Base-by-base conservation (phyloP, 2,113 vertebrate species). In the Myotis brandtii region DNA sequence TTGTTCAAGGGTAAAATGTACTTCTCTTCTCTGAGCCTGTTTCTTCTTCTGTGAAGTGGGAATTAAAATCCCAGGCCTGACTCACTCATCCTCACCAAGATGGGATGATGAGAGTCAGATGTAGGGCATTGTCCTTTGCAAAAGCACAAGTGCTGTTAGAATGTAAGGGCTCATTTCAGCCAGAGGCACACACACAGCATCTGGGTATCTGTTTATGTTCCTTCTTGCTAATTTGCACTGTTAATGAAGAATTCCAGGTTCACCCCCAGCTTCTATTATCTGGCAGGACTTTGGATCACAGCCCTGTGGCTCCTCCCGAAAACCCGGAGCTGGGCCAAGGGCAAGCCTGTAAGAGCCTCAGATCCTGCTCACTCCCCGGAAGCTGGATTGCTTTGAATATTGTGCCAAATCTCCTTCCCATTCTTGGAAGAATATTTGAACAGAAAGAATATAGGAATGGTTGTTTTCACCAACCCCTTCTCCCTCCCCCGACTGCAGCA, bases 371-470 rank as follows among this genome's bases (percentile, higher is more conserved):
- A 43, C 84, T 59, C 91, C 93, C 89, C 16, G 32, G 95, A 92
- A 96, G 92, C 67, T 5, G 21, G 70, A 40, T 88, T 20, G 50
- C 97, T 96, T 97, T 88, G 95, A 92, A 86, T 96, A 73, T 83
- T 5, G 81, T 97, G 89, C 96, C 94, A 12, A 0, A 81, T 59
- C 54, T 56, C 80, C 72, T 75, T 85, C 90, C 82, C 72, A 76
- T 20, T 87, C 89, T 94, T 1, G 16, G 86, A 93, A 48, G 89
- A 76, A 94, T n/a, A 66, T 40, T 92, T 92, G 4, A 32, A 91
- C 52, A 32, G 7, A 56, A 32, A 62, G 70, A 93, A 84, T 90
- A 92, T 0, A 82, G 54, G 12, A 89, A 82, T 17, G 1, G 0
- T 4, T 0, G 0, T 82, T 66, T 87, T 27, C 2, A 3, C 81